Base-by-base conservation (phyloP, 2,113 vertebrate species). In the Leucosticte australis region DNA sequence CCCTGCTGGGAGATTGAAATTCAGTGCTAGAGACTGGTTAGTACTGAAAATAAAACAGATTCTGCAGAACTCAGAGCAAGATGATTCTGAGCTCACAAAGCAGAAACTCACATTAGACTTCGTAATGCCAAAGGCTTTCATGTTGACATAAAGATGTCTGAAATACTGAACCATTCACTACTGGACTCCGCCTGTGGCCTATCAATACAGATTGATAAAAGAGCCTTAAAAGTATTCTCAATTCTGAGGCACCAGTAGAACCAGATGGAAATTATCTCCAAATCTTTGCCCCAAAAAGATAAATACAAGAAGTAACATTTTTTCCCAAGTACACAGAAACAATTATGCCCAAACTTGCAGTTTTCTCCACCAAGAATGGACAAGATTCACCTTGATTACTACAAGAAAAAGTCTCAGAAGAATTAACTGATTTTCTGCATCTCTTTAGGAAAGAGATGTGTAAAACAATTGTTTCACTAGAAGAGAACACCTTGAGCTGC, bases 101-200 rank as follows among this genome's bases (percentile, higher is more conserved):
- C 7, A 82, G 27, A 55, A 76, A 44, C 9, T 68, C 27, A 3
- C 30, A 63, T 15, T 8, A 33, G 35, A 73, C 56, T 76, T 71
- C 0, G 0, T 35, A 73, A 22, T 0, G 1, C 30, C 31, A 53
- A 62, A 56, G 49, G 26, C 31, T 86, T 75, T 67, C 26, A 31
- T 4, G 12, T 5, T 55, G 35, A 49, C 30, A 44, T 8, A 35
- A 63, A 56, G 24, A 81, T 42, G 44, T 70, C 56, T 47, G 60
- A 88, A 31, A 65, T 33, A 50, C 0, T 65, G 22, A 64, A 55
- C 30, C 13, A 73, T 74, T 89, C 64, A 52, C 23, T 55, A 46
- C 41, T 68, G 37, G 37, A 71, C 8, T 83, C 35, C n/a, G 47
- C 63, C 33, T 71, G 46, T 27, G 26, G 44, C 17, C 42, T 75